Percentiles rank a stretch among this genome's conserved stretches.
These are phyloP conservation scores for Aldabrachelys gigantea DNA, from an alignment of 2,113 vertebrate species.

Conservation along the genomic window DNA sequence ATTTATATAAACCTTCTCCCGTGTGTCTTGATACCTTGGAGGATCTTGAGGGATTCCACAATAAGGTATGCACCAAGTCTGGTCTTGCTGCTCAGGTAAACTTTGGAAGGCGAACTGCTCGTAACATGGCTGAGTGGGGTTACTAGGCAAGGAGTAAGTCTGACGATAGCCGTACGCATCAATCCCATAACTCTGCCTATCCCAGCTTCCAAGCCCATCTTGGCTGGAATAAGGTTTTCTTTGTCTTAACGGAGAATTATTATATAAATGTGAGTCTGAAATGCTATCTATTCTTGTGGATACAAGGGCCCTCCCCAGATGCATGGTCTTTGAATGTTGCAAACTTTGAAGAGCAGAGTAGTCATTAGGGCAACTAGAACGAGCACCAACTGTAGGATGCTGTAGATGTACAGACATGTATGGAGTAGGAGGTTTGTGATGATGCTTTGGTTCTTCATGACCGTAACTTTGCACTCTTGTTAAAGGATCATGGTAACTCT, in stretches of 20 bases:
- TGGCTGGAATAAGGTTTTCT: conserved; percentile 85
- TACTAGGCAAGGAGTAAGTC: conserved; percentile 81
- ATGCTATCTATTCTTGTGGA: conserved; percentile 88
- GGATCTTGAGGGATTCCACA: conserved; percentile 82
- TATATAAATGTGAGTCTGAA: conserved; percentile 91
- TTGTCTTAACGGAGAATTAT: conserved; percentile 82
- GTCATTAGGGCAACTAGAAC: conserved; percentile 91
- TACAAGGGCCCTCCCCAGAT: conserved; percentile 85
- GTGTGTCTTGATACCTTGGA: conserved; percentile 82
- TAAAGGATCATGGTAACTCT: conserved; percentile 85
- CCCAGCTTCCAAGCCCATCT: conserved; percentile 86
- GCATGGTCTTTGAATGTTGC: conserved; percentile 79
- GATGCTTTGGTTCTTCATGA: conserved; percentile 87
- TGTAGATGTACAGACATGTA: conserved; percentile 88
- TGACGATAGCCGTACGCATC: conserved; percentile 87
- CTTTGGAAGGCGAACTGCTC: conserved; percentile 91
- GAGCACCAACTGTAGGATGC: conserved; percentile 81
- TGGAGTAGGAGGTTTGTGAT: conserved; percentile 85
- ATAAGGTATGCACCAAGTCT: conserved; percentile 85
- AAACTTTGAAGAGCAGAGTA: conserved; percentile 82
- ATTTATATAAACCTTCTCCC: conserved; percentile 93
- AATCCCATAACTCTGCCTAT: conserved; percentile 76
- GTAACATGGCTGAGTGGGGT: conserved; percentile 82
- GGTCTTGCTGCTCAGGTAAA: conserved; percentile 87
- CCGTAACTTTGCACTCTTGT: conserved; percentile 85